These are phyloP conservation scores for Sinella curviseta DNA, from an alignment of 1,140 invertebrate genomes.

Conservation along the genomic window DNA sequence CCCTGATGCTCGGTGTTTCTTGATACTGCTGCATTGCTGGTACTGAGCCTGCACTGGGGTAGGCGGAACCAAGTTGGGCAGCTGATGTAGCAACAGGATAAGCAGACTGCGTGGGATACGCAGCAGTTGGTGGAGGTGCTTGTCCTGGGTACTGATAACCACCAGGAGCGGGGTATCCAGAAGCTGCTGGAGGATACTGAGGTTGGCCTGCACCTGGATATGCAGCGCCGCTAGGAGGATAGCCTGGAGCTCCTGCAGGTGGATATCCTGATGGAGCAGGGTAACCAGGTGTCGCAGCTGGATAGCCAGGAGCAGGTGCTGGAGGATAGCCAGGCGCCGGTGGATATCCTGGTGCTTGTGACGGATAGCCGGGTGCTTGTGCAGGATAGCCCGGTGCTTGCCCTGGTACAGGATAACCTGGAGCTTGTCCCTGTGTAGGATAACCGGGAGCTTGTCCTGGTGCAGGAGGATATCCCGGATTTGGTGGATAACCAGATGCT, in stretches of 20 bases:
- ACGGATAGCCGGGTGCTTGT: conserved; percentile 9
- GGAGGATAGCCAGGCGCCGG: not conserved
- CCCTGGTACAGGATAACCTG: conserved; percentile 27
- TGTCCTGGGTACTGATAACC: no score
- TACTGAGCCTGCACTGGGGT: conserved; percentile 50
- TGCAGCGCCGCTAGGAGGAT: conserved; percentile 23
- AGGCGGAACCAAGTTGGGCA: conserved; percentile 47
- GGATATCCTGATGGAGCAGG: conserved; percentile 37
- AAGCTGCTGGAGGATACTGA: conserved; percentile 33
- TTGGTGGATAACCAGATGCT: conserved; percentile 21
- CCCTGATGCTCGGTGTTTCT: conserved; percentile 66
- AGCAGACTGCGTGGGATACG: conserved; percentile 14
- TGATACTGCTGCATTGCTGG: conserved; percentile 45
- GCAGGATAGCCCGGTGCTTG: conserved; percentile 13
- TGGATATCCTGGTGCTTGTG: conserved; percentile 19
- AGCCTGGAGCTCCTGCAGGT: conserved; percentile 29
- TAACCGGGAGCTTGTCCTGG: conserved; percentile 1
- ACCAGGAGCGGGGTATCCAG: conserved; percentile 35
- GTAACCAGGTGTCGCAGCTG: conserved; percentile 33
- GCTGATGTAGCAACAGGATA: conserved; percentile 42
- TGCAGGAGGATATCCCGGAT: conserved; percentile 29
- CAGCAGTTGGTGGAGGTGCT: not conserved
- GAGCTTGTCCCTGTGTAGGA: not conserved
- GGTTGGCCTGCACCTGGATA: not conserved
- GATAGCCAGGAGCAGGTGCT: conserved; percentile 44